Percentiles rank a stretch among this genome's conserved stretches.
These are phyloP conservation scores for Balaeniceps rex DNA, from an alignment of 2,113 vertebrate genomes.

Conservation along the genomic window DNA sequence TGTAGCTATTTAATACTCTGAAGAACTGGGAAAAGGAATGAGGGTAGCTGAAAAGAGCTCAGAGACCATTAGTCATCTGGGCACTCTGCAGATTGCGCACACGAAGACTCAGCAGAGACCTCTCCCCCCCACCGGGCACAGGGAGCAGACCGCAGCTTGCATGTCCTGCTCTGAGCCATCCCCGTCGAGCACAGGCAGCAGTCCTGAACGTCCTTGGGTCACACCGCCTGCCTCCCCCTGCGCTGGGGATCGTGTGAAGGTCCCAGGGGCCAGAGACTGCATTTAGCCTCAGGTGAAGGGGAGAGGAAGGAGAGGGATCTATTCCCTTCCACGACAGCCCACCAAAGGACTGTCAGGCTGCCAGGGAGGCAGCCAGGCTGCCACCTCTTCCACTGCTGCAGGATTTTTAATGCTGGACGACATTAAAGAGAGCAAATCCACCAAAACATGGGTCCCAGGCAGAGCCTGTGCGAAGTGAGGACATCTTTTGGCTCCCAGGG, in stretches of 20 bases:
- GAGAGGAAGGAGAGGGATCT: not conserved
- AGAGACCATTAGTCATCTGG: fast-evolving
- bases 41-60: not conserved
- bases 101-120: not conserved
- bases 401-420: not conserved
- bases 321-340: not conserved
- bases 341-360: not conserved
- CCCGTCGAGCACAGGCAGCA: not conserved
- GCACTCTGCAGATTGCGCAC: not conserved
- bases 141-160: not conserved
- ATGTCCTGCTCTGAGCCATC: not conserved
- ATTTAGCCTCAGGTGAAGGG: not conserved
- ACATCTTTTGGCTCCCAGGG: not conserved
- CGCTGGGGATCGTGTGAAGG: not conserved
- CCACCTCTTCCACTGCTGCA: not conserved
- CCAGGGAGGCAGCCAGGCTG: not conserved
- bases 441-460: fast-evolving
- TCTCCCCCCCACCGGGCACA: fast-evolving
- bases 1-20: slow-evolving; percentile 95
- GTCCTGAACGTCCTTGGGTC: not conserved
- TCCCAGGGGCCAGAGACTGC: not conserved
- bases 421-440: not conserved
- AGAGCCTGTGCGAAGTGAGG: not conserved
- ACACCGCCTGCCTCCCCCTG: not conserved
- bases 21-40: slow-evolving; percentile 83